Base-by-base conservation (phyloP, 2,888 invertebrate genomes). In the Acanthosepion esculentum region DNA sequence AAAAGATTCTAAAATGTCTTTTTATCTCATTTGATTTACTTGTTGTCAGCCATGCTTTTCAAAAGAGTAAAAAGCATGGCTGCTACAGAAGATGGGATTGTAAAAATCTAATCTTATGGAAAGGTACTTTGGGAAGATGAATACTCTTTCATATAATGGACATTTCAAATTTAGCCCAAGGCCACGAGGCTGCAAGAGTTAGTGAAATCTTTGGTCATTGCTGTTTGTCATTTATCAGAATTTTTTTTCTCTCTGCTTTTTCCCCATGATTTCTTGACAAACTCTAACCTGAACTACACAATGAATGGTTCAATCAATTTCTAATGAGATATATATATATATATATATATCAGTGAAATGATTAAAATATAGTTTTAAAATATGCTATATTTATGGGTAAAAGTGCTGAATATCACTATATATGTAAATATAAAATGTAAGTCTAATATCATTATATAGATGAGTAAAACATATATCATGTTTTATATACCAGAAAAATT, bases 71-170 rank as follows among this genome's bases (percentile, higher is more conserved):
- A 78, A 78, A 29, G 78, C 8, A 29, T 1, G 55, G n/a, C 78
- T n/a, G 12, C 78, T 1, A 29, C 29, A n/a, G n/a, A 5, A 33
- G 78, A 78, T 78, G 3, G n/a, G 29, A 78, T 78, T 78, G n/a
- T 78, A 78, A 78, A 78, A 78, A 78, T n/a, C 15, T 78, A 78
- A 78, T 78, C 78, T 78, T 78, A n/a, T 78, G 78, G 78, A 78
- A 78, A 78, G 78, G 78, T 78, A 78, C 78, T 78, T 78, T 78
- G n/a, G 1, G 78, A 78, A 12, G n/a, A n/a, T 78, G 78, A 78
- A 78, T 78, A 78, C n/a, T 15, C 78, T 15, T n/a, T 78, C n/a
- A n/a, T 18, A n/a, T n/a, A 78, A n/a, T 78, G 78, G 78, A 78
- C 78, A 78, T 78, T 78, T 78, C n/a, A 33, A n/a, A 78, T 78